Evolutionary conservation across 2,113 vertebrate genomes (phyloP), one percentile per base, ranked within the genome.

Genomic region (Dasyurus viverrinus): DNA sequence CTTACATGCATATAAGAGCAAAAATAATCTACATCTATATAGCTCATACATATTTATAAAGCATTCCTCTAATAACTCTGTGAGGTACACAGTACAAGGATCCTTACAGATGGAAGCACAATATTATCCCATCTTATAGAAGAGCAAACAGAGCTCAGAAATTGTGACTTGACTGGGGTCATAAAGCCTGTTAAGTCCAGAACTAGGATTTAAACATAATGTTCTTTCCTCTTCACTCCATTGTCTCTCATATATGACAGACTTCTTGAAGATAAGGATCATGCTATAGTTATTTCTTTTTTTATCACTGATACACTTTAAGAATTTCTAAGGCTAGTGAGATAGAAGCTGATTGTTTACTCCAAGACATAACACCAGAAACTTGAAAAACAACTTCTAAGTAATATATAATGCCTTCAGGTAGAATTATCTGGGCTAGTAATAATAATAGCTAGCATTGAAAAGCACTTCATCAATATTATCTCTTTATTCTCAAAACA

Each of bases 1-100:
- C 12, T n/a, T 16, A 76, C 60, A n/a, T n/a, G 14, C 14, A 76
- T 19, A 76, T n/a, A 76, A 76, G 30, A 19, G 14, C 36, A 76
- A 76, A 76, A 76, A 76, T 76, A 76, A n/a, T 76, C 60, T 76
- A 76, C n/a, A 76, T 76, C n/a, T n/a, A n/a, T 76, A n/a, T 76
- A 6, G 14, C 36, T n/a, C 60, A 76, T 36, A 19, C 60, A 76
- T 76, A 76, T n/a, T 76, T 76, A 76, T 76, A 76, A 76, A 76
- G 30, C 60, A n/a, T 76, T n/a, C 14, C 19, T 19, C 60, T 76
- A 76, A n/a, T 76, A 76, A 76, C 12, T n/a, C 60, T 76, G 60
- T 76, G 36, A 76, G 36, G 14, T 76, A n/a, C 14, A n/a, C 10
- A 76, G 4, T 16, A 0, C 36, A n/a, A 76, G 60, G 36, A 76